Evolutionary conservation across 2,888 invertebrate species (phyloP), one percentile per base, ranked within the genome.

Genomic region (Euzophera pinguis): DNA sequence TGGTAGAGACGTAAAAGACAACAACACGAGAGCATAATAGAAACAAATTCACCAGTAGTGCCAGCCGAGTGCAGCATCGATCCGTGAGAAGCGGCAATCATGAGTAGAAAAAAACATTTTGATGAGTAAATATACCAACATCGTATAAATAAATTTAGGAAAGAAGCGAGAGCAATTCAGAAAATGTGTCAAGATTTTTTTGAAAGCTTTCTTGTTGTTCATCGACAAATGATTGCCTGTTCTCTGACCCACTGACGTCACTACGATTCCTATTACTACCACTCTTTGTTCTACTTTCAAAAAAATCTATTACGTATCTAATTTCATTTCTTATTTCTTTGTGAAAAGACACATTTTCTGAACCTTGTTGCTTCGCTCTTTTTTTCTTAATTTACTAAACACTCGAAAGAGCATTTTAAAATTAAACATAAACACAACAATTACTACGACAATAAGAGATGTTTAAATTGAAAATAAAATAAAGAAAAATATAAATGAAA

Each of bases 301-400:
- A 92, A 91, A 91, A 92, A 92, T 91, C 91, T 91, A 90, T 87
- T 91, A 91, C 71, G 74, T 77, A 67, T 73, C 60, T 71, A 57
- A 74, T 80, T 88, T 90, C 90, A 82, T 17, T 91, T 90, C 90
- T 92, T 93, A 94, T 94, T 90, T 90, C 90, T 90, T 87, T 90
- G 90, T 90, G 90, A 90, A 90, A 90, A 90, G 89, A 90, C 95
- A 95, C 95, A 95, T 95, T 95, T 95, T 95, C 95, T 95, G 95
- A 94, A 93, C 85, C 63, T 69, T 64, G 67, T 71, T 69, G 71
- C 80, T 71, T 76, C 80, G 76, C 76, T 75, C 71, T 71, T 68
- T 67, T 61, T 62, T 65, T 69, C 66, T 66, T 64, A 63, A 59
- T 68, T 65, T 66, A 64, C 56, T 58, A 57, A 57, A 58, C 59